Base-by-base conservation (phyloP, 2,797 vertebrate genomes). In the Hoplostethus atlanticus region DNA sequence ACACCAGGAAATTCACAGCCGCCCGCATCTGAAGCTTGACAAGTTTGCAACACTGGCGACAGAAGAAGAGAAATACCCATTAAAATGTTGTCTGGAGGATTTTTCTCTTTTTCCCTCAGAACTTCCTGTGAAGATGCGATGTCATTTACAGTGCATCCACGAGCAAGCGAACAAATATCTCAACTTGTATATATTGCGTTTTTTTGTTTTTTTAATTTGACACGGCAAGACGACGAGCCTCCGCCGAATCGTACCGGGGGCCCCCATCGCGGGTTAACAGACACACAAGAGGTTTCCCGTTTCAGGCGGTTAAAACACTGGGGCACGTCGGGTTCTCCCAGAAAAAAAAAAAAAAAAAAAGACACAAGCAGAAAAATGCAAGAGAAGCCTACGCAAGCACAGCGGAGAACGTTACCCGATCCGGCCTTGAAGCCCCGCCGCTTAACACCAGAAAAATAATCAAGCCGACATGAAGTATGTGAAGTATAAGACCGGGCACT, bases 1-100 rank as follows among this genome's bases (percentile, higher is more conserved):
- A 91, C 84, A 91, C 83, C 90, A 89, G 88, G 89, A 93, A 91
- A 93, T 92, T 92, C 83, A 91, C 79, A 79, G 82, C 79, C 87
- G 89, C n/a, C 60, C 60, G 48, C 74, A 79, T 83, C 75, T 86
- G 80, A 89, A 82, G 82, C 81, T 86, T 84, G 89, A 90, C 84
- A 88, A 81, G 84, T 89, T 83, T 83, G 76, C 61, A 79, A 82
- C 66, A 72, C 55, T 63, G 61, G 54, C 5, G 60, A 81, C 81
- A 84, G 70, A 21, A 21, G 50, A 77, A 63, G 58, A 84, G 38
- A 80, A 80, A 84, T 68, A 84, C 64, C 68, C 64, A 77, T 87
- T 87, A 75, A 84, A 84, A 83, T 40, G 64, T 25, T 52, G 68
- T 21, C 21, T 21, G 21, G 21, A 21, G 21, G 21, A 21, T 21